Percentiles rank a stretch among this genome's conserved stretches.
These are phyloP conservation scores for Neotoma lepida DNA, from an alignment of 2,113 vertebrate genomes.

Conservation along the genomic window DNA sequence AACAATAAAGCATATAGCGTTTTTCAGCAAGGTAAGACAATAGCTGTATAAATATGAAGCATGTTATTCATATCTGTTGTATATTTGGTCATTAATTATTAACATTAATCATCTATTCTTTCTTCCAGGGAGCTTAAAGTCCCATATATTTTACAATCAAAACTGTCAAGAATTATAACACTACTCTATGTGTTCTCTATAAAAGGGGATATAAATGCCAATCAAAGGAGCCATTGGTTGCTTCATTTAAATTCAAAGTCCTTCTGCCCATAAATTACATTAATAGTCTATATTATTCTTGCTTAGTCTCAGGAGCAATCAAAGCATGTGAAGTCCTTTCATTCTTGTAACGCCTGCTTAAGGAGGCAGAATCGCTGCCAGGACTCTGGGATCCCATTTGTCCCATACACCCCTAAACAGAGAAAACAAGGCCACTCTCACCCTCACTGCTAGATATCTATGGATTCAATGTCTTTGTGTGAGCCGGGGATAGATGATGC, in stretches of 20 bases:
- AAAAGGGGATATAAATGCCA: constrained; percentile 77
- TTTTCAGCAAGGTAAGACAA: constrained; percentile 71
- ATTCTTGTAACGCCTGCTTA: not conserved
- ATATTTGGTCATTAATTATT: constrained; percentile 67
- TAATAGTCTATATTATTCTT: constrained; percentile 69
- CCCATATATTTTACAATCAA: constrained; percentile 74
- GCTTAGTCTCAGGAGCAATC: constrained; percentile 27
- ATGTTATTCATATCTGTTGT: constrained; percentile 69
- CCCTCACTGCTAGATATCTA: not conserved
- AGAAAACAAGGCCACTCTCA: not conserved
- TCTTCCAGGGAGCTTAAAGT: constrained; percentile 67
- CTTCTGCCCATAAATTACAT: constrained; percentile 64
- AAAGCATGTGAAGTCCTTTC: constrained; percentile 44
- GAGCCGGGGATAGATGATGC: not conserved
- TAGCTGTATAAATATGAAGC: constrained; percentile 70
- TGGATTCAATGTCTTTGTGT: not conserved
- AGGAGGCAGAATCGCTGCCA: not conserved
- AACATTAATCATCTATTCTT: constrained; percentile 77
- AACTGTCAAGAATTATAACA: constrained; percentile 74
- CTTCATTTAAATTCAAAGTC: constrained; percentile 75
- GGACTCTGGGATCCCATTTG: not conserved
- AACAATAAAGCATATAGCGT: constrained; percentile 61
- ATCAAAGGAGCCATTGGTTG: constrained; percentile 67
- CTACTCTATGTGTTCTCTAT: constrained; percentile 66
- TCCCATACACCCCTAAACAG: not conserved